A percentile compares a stretch with the other conserved stretches of the same genome.
Evolutionary conservation across 2,888 invertebrate species (phyloP).

Genomic region (Meiosimyza decipiens): DNA sequence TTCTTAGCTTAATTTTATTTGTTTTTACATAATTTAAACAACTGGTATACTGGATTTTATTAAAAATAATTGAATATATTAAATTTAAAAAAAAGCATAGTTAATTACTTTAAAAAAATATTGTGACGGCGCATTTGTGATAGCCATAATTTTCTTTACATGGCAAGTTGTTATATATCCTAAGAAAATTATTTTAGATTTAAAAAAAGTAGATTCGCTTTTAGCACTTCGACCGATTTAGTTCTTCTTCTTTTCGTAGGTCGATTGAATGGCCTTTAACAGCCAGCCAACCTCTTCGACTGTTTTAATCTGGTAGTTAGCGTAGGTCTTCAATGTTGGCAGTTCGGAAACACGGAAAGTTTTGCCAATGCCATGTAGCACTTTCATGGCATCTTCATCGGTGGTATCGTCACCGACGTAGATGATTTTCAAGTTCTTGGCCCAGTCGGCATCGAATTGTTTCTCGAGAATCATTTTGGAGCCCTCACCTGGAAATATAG

Average conservation of each 20-base stretch:
- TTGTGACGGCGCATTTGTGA: too few species aligned
- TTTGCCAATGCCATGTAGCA: constrained; percentile 72
- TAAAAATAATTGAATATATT: not conserved
- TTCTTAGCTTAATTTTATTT: not conserved
- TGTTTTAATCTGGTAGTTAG: constrained; percentile 78
- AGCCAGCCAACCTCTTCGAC: constrained; percentile 80
- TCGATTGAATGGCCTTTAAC: constrained; percentile 74
- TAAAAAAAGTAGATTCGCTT: too few species aligned
- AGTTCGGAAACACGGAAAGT: constrained; percentile 81
- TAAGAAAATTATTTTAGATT: too few species aligned
- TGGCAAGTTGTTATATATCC: too few species aligned
- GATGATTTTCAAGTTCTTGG: constrained; percentile 79
- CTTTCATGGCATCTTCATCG: constrained; percentile 91
- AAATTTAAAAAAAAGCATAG: too few species aligned
- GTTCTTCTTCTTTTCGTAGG: constrained; percentile 61
- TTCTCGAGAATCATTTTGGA: constrained; percentile 81
- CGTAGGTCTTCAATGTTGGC: constrained; percentile 77
- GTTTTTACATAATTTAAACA: not conserved
- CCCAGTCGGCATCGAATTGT: constrained; percentile 83
- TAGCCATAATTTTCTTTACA: too few species aligned
- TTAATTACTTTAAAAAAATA: too few species aligned
- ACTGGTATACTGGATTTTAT: constrained; percentile 10
- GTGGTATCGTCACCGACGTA: constrained; percentile 90
- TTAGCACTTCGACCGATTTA: not conserved
- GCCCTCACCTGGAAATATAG: constrained; percentile 69